Evolutionary conservation across 64 coral and sea anemone species (phyloP).

Genomic region (Montipora cactus): DNA sequence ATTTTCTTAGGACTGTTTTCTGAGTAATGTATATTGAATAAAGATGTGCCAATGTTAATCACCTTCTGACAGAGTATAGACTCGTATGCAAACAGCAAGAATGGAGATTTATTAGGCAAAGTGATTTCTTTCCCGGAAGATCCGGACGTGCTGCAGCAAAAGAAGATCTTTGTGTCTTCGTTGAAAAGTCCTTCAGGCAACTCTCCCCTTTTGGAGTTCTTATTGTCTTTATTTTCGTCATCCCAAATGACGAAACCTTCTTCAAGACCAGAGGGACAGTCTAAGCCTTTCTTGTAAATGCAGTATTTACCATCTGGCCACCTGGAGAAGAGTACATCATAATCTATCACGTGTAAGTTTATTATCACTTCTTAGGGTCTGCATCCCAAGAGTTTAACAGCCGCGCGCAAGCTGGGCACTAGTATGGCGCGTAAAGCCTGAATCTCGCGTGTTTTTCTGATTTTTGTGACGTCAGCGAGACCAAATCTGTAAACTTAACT

Average conservation of each 20-base stretch:
- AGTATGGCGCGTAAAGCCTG: too few species aligned
- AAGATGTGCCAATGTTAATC: neutral
- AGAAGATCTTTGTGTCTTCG: conserved; percentile 93
- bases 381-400: too few species aligned
- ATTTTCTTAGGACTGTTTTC: too few species aligned
- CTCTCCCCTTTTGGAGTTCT: conserved; percentile 76
- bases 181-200: conserved; percentile 85
- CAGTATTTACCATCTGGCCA: conserved; percentile 99
- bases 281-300: conserved; percentile 89
- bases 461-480: too few species aligned
- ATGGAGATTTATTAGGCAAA: conserved; percentile 82
- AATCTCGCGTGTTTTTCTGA: too few species aligned
- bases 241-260: conserved; percentile 97
- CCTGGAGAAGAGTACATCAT: conserved; percentile 20
- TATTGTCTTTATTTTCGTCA: conserved; percentile 95
- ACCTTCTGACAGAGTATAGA: conserved; percentile 94
- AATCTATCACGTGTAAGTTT: too few species aligned
- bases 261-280: conserved; percentile 82
- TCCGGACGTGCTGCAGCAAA: conserved; percentile 92
- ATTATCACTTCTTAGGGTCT: too few species aligned
- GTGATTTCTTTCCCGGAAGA: conserved; percentile 57
- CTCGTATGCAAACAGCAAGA: conserved; percentile 82
- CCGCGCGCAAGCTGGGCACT: too few species aligned
- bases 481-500: too few species aligned
- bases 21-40: too few species aligned